phyloP scores from a whole-genome alignment of 2,888 invertebrate genomes.

The Chorisops tibialis region DNA sequence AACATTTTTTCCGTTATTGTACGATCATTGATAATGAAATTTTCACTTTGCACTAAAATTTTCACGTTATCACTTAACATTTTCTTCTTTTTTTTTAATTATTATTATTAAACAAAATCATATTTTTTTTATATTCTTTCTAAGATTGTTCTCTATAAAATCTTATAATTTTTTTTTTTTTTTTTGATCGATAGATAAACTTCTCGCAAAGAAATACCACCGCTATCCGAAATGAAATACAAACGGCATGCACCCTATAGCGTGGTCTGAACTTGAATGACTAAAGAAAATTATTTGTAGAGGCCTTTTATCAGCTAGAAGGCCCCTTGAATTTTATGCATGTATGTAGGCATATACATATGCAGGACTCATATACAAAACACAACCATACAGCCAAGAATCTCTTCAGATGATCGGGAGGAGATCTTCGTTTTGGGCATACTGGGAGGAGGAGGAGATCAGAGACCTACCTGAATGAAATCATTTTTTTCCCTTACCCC shows the following conservation, averaged over 20 bases:
- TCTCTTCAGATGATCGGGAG: neutral
- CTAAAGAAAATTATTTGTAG: slow-evolving; percentile 31
- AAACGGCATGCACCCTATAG: slow-evolving; percentile 13
- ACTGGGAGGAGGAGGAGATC: too few relatives aligned
- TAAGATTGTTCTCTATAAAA: too few relatives aligned
- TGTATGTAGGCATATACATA: neutral
- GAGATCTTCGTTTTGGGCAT: neutral
- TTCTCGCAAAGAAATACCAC: neutral
- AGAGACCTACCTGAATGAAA: too few relatives aligned
- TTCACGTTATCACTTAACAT: too few relatives aligned
- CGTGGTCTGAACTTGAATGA: slow-evolving; percentile 35
- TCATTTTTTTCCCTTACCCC: too few relatives aligned
- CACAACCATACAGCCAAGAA: neutral
- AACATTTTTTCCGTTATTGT: too few relatives aligned
- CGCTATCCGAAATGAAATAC: slow-evolving; percentile 15
- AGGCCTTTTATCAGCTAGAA: slow-evolving; percentile 34
- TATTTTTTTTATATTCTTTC: too few relatives aligned
- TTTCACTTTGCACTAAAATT: too few relatives aligned
- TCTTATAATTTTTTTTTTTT: slow-evolving; percentile 15
- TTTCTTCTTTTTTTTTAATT: too few relatives aligned
- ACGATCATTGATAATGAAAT: too few relatives aligned
- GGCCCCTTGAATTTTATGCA: slow-evolving; percentile 9
- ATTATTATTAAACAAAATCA: too few relatives aligned
- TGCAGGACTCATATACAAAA: neutral
- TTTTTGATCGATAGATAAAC: neutral